Evolutionary conservation across 2,113 vertebrate genomes (phyloP).

Genomic region (Uria aalge): DNA sequence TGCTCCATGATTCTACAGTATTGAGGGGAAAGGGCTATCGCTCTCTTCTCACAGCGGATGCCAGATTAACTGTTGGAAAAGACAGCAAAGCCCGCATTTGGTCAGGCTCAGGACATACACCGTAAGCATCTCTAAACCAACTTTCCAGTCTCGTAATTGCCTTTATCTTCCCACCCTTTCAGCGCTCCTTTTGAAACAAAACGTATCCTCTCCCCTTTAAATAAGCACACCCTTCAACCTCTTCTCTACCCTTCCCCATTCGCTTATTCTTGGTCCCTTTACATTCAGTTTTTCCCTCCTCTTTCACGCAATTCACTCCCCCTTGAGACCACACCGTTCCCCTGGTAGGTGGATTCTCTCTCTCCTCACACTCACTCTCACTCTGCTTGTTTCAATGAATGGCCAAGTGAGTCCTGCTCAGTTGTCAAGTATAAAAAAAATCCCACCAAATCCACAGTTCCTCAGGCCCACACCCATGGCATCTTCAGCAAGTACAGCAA

Average conservation of each 20-base stretch:
- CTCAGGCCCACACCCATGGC: not conserved
- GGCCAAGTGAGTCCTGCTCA: not conserved
- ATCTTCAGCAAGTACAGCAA: not conserved
- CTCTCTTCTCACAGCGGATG: not conserved
- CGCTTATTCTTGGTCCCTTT: not conserved
- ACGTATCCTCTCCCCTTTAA: not conserved
- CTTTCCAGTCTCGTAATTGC: not conserved
- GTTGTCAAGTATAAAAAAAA: not conserved
- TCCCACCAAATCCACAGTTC: not conserved
- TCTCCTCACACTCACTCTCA: not conserved
- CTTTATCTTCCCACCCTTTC: not conserved
- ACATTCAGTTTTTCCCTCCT: not conserved
- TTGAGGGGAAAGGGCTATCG: not conserved
- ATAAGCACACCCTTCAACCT: not conserved
- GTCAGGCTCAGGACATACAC: not conserved
- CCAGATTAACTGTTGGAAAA: not conserved
- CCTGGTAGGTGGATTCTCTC: not conserved
- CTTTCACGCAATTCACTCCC: not conserved
- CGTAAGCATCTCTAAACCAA: not conserved
- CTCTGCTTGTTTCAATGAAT: not conserved
- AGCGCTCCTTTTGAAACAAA: not conserved
- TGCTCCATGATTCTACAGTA: not conserved
- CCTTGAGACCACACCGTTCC: not conserved
- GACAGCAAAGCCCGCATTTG: not conserved
- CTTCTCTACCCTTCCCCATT: not conserved